Percentiles rank a stretch among this genome's conserved stretches.
Conservation (phyloP, 2,797 vertebrate genomes). For the Morus bassanus region DNA sequence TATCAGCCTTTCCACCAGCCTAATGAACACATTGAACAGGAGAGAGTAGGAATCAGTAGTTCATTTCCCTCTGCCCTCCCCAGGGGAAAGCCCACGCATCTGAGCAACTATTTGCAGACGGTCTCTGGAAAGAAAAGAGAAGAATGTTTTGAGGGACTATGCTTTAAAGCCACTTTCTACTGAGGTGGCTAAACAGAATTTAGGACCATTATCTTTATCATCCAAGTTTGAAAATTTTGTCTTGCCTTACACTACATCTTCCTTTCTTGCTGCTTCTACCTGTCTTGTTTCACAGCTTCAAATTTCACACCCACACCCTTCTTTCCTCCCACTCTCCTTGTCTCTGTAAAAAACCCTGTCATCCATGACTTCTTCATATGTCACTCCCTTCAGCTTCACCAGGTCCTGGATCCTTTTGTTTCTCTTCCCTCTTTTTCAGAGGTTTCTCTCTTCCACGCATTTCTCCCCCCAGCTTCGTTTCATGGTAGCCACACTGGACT, state of each 20-base stretch:
- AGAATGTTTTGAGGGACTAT: not conserved
- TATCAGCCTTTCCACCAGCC: not conserved
- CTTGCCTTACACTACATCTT: not conserved
- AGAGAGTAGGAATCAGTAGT: not conserved
- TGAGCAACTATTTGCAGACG: constrained; percentile 18
- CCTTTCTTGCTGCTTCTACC: constrained; percentile 17
- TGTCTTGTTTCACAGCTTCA: constrained; percentile 3
- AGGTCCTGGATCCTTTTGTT: not conserved
- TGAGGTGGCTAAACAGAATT: not conserved
- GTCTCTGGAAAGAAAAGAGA: not conserved
- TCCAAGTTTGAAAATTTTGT: not conserved
- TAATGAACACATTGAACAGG: not conserved
- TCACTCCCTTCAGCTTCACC: not conserved
- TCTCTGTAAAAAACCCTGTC: constrained; percentile 8
- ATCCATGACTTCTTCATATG: constrained; percentile 1
- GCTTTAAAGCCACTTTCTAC: not conserved
- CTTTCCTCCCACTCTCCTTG: constrained; percentile 45
- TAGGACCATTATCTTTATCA: not conserved
- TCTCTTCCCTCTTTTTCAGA: not conserved
- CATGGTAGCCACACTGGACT: not conserved
- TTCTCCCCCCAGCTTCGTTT: not conserved
- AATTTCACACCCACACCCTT: constrained; percentile 42
- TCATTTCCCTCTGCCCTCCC: not conserved
- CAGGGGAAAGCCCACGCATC: not conserved
- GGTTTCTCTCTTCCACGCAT: not conserved